A percentile compares a stretch with the other conserved stretches of the same genome.
phyloP scores from a whole-genome alignment of 37 sponge, comb jelly and placozoan species.

The Eunapius fragilis region DNA sequence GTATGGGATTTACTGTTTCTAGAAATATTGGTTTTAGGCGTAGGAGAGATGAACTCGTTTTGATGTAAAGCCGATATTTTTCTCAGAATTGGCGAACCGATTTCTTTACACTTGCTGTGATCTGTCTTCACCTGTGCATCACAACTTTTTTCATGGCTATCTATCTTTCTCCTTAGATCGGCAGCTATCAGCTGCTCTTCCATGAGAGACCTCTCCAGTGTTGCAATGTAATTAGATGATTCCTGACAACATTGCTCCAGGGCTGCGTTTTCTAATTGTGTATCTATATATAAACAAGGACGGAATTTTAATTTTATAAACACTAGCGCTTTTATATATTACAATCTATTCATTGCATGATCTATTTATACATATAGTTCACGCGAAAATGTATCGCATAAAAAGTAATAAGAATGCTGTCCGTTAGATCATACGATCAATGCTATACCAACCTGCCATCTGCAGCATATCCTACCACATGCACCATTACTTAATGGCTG shows the following conservation, averaged over 20 bases:
- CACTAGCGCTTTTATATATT: no score
- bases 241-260: neutral
- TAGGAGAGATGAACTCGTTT: neutral
- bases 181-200: constrained; percentile 2
- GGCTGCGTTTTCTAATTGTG: constrained; percentile 14
- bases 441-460: no score
- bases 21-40: neutral
- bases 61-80: neutral
- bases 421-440: no score
- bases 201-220: constrained; percentile 5
- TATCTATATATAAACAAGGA: neutral
- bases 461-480: no score
- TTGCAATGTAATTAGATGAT: neutral
- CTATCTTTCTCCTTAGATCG: constrained; percentile 22
- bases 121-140: neutral
- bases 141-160: neutral
- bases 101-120: neutral
- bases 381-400: no score
- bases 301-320: no score
- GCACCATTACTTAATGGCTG: no score
- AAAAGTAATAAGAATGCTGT: no score
- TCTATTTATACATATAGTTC: no score
- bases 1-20: neutral
- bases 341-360: no score
- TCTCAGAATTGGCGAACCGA: neutral